Evolutionary conservation across 2,888 invertebrate genomes (phyloP).

Genomic region (Diarsia mendica): DNA sequence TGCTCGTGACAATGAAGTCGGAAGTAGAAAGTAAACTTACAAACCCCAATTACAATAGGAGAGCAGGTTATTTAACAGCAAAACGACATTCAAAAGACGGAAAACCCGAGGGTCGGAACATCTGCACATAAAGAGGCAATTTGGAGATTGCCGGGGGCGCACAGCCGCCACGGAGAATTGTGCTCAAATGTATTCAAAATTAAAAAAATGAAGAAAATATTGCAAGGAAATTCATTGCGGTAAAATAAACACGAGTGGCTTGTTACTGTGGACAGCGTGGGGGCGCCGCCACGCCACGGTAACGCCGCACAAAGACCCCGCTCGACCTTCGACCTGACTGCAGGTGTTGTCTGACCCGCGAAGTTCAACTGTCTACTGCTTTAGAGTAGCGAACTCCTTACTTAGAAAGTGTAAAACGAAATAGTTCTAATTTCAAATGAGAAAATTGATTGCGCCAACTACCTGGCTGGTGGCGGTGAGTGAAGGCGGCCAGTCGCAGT

Average conservation of each 20-base stretch:
- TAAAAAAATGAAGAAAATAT: constrained; percentile 88
- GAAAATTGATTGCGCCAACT: constrained; percentile 59
- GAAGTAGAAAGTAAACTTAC: constrained; percentile 78
- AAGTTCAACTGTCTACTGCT: constrained; percentile 5
- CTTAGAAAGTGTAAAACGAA: constrained; percentile 27
- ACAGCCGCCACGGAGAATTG: constrained; percentile 87
- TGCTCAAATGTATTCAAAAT: constrained; percentile 90
- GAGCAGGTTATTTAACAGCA: constrained; percentile 89
- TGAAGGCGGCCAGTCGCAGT: constrained; percentile 52
- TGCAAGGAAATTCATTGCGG: constrained; percentile 88
- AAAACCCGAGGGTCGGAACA: constrained; percentile 90
- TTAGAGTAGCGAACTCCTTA: constrained; percentile 8
- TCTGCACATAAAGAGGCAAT: constrained; percentile 91
- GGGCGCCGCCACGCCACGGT: constrained; percentile 57
- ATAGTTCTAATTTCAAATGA: constrained; percentile 56
- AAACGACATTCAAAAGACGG: constrained; percentile 90
- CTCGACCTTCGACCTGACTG: constrained; percentile 49
- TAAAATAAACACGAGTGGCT: constrained; percentile 88
- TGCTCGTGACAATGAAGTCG: constrained; percentile 43
- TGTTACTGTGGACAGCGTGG: constrained; percentile 78
- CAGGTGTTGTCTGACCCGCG: constrained; percentile 26
- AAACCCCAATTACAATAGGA: constrained; percentile 87
- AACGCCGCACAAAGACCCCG: constrained; percentile 52
- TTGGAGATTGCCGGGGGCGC: constrained; percentile 90
- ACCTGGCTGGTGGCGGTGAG: constrained; percentile 51